Evolutionary conservation across 1,140 invertebrate species (phyloP).

Genomic region (Dreissena polymorpha): DNA sequence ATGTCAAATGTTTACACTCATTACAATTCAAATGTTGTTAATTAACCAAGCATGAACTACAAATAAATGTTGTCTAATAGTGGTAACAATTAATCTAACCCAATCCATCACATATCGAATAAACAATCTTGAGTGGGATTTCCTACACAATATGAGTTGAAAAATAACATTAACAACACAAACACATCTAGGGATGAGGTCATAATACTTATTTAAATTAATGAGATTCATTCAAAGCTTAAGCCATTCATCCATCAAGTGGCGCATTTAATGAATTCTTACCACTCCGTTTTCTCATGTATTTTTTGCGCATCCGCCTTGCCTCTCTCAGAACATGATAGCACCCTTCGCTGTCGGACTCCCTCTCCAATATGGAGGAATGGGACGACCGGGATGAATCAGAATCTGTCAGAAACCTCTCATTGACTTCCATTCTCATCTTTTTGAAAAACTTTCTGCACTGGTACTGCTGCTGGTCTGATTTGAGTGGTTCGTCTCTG

Average conservation of each 20-base stretch:
- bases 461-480: slow-evolving; percentile 55
- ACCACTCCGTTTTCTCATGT: slow-evolving; percentile 48
- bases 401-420: slow-evolving; percentile 59
- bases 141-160: no score
- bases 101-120: no score
- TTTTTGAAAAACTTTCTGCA: slow-evolving; percentile 63
- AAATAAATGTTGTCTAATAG: no score
- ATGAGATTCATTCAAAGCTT: no score
- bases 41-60: no score
- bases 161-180: no score
- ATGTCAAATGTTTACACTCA: no score
- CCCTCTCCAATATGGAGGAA: slow-evolving; percentile 9
- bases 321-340: slow-evolving; percentile 51
- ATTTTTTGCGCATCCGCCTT: slow-evolving; percentile 19
- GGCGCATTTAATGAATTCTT: neutral
- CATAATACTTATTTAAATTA: neutral
- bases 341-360: slow-evolving; percentile 47
- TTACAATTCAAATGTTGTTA: no score
- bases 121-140: no score
- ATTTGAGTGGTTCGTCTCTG: slow-evolving; percentile 54
- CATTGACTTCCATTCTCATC: slow-evolving; percentile 58
- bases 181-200: no score
- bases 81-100: no score
- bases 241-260: no score
- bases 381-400: slow-evolving; percentile 46